phyloP scores from a whole-genome alignment of 2,888 invertebrate genomes.

The Lasioglossum figueresi region DNA sequence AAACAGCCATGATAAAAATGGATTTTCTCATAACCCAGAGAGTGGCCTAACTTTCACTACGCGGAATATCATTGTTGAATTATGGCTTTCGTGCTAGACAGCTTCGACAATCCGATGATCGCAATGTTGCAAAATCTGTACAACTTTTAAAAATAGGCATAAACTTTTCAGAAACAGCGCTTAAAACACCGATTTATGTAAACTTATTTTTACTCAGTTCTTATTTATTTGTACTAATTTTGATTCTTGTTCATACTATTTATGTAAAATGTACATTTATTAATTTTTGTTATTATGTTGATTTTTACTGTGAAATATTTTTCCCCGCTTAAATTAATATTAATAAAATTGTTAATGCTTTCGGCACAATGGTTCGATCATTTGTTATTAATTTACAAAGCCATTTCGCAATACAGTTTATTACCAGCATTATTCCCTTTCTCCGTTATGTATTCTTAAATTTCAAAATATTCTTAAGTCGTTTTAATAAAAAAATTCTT shows the following conservation, averaged over 20 bases:
- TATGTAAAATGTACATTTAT: no score
- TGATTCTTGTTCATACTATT: neutral
- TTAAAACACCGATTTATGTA: neutral
- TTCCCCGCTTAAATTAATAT: neutral
- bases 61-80: neutral
- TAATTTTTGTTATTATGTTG: no score
- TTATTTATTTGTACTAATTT: neutral
- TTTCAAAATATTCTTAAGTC: no score
- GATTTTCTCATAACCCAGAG: neutral
- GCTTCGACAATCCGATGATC: neutral
- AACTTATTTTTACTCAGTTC: neutral
- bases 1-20: neutral
- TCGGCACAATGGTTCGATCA: no score
- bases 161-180: neutral
- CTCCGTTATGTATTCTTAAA: no score
- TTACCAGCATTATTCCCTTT: no score
- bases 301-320: neutral
- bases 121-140: neutral
- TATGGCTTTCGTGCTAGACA: neutral
- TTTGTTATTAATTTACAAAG: no score
- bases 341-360: no score
- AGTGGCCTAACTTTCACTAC: neutral
- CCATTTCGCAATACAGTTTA: no score
- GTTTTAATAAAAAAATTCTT: no score
- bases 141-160: neutral